Conservation (phyloP, 2,797 vertebrate genomes). For the Coregonus ussuriensis region DNA sequence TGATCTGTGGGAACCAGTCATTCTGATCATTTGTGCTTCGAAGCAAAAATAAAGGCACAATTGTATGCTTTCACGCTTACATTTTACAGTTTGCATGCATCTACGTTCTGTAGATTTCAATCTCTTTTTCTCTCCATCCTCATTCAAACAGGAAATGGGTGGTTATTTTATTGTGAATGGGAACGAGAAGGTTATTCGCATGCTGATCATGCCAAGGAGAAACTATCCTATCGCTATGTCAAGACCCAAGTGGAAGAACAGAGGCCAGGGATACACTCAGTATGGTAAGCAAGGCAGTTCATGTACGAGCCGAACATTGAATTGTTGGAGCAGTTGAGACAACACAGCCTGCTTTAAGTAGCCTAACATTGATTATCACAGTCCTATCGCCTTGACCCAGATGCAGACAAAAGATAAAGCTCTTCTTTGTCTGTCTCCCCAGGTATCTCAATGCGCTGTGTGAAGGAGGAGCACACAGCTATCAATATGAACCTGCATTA, state of each 20-base stretch:
- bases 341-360: not conserved
- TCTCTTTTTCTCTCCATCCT: not conserved
- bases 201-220: constrained; percentile 94
- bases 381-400: not conserved
- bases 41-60: not conserved
- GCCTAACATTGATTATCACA: not conserved
- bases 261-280: constrained; percentile 95
- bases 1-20: not conserved
- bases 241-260: constrained; percentile 90
- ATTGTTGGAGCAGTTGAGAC: not conserved
- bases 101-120: not conserved
- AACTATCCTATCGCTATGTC: constrained; percentile 91
- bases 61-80: not conserved
- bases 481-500: constrained; percentile 98
- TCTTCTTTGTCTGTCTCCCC: constrained; percentile 24
- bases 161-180: constrained; percentile 99
- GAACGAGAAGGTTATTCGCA: constrained; percentile 93
- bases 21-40: not conserved
- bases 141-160: constrained; percentile 91
- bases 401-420: not conserved
- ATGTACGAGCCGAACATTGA: not conserved
- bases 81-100: not conserved
- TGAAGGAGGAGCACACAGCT: constrained; percentile 90
- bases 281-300: constrained; percentile 75
- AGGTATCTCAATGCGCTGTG: constrained; percentile 88